Percentiles rank a stretch among this genome's conserved stretches.
phyloP scores from a whole-genome alignment of 2,888 invertebrate species.

The Allolobophora icterica region DNA sequence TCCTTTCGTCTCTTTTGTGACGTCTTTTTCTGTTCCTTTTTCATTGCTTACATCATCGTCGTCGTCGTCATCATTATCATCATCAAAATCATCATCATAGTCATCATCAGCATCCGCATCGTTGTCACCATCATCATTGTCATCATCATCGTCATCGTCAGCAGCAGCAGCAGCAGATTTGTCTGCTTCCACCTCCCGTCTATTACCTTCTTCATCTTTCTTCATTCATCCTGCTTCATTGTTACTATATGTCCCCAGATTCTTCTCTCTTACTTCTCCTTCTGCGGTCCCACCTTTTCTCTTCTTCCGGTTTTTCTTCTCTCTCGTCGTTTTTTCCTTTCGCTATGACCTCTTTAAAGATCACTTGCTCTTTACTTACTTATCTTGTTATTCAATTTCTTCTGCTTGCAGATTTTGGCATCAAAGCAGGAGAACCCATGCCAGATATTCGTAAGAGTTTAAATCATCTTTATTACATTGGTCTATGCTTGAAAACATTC shows the following conservation, averaged over 20 bases:
- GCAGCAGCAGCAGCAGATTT: too few species aligned
- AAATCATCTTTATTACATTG: neutral
- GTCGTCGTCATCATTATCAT: neutral
- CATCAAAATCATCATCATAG: neutral
- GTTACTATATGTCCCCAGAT: too few species aligned
- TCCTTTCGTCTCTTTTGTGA: too few species aligned
- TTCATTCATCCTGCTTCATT: too few species aligned
- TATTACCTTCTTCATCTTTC: too few species aligned
- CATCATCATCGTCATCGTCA: too few species aligned
- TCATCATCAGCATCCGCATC: neutral
- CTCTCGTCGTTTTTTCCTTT: neutral
- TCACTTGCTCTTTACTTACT: neutral
- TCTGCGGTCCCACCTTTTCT: neutral
- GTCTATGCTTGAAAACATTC: neutral
- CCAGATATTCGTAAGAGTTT: constrained; percentile 27
- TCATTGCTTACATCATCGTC: too few species aligned
- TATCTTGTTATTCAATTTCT: neutral
- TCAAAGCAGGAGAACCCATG: constrained; percentile 30
- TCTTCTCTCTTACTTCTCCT: too few species aligned
- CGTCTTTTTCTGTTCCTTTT: too few species aligned
- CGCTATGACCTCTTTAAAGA: neutral
- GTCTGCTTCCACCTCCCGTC: too few species aligned
- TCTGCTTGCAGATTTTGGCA: constrained; percentile 35
- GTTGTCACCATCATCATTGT: neutral
- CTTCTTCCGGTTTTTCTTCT: neutral